These are phyloP conservation scores for Panthera leo DNA, from an alignment of 2,113 vertebrate species.

Conservation along the genomic window DNA sequence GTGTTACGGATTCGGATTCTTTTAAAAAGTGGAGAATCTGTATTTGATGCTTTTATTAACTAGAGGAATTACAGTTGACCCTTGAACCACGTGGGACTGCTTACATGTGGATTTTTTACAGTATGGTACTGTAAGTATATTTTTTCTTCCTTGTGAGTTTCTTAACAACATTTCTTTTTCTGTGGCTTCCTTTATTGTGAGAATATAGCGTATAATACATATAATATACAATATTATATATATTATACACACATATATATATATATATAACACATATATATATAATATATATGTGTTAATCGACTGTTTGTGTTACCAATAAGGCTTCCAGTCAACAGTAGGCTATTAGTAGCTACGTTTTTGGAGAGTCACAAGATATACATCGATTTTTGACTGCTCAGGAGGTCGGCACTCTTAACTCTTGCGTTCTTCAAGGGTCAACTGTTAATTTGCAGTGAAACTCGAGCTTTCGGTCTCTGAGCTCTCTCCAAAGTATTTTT, in stretches of 20 bases:
- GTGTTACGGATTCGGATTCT: neutral
- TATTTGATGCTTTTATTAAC: neutral
- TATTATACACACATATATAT: no score
- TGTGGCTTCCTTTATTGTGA: neutral
- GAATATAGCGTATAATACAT: neutral
- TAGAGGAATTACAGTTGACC: neutral
- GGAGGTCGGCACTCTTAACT: neutral
- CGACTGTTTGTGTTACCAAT: neutral
- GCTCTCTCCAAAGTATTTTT: neutral
- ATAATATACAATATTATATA: neutral
- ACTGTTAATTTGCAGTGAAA: neutral
- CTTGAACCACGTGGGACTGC: neutral
- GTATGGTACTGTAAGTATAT: neutral
- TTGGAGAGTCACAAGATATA: neutral
- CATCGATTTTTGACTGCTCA: neutral
- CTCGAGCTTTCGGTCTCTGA: neutral
- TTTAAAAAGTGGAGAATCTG: neutral
- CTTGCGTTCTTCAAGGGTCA: neutral
- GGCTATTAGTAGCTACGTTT: neutral
- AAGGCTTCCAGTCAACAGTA: neutral
- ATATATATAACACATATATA: no score
- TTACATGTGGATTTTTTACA: neutral
- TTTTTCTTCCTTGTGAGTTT: neutral
- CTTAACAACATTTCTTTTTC: neutral
- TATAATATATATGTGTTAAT: neutral